Conservation (phyloP, 30 jellyfish, hydroid and myxozoan genomes). For the Morbakka virulenta region DNA sequence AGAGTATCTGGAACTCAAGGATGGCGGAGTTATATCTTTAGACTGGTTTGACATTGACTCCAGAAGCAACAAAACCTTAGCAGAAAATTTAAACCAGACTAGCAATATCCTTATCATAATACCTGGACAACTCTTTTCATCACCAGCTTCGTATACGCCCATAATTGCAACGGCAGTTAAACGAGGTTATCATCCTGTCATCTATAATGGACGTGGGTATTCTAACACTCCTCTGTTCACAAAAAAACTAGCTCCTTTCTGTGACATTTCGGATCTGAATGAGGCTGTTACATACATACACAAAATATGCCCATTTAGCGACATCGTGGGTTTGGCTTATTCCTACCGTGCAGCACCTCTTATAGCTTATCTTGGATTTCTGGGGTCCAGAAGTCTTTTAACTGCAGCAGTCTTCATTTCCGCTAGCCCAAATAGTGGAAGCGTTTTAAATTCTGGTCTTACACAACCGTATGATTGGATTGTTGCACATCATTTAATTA, state of each 20-base stretch:
- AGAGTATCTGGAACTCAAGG: conserved; percentile 55
- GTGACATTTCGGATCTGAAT: conserved; percentile 47
- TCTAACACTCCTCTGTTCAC: conserved; percentile 50
- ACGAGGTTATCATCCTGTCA: conserved; percentile 54
- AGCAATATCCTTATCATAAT: conserved; percentile 30
- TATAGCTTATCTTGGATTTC: conserved; percentile 39
- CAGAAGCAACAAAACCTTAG: neutral
- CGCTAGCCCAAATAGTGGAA: conserved; percentile 25
- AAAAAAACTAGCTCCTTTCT: conserved; percentile 21
- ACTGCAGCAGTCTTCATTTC: conserved; percentile 54
- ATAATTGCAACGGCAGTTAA: conserved; percentile 13
- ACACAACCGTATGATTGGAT: conserved; percentile 23
- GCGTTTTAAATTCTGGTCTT: conserved; percentile 25
- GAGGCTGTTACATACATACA: conserved; percentile 65
- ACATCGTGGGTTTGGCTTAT: conserved; percentile 42
- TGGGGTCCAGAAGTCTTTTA: conserved; percentile 45
- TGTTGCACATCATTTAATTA: conserved; percentile 5
- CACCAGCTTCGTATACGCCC: conserved; percentile 41
- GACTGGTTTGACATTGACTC: conserved; percentile 31
- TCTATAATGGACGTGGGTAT: conserved; percentile 58
- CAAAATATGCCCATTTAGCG: conserved; percentile 42
- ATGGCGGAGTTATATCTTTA: conserved; percentile 54
- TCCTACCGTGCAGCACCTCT: conserved; percentile 58
- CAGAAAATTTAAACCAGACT: too few species aligned
- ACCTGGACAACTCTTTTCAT: too few species aligned